Percentiles rank a stretch among this genome's conserved stretches.
phyloP scores from a whole-genome alignment of 2,797 vertebrate species.

The Cryptoprocta ferox region DNA sequence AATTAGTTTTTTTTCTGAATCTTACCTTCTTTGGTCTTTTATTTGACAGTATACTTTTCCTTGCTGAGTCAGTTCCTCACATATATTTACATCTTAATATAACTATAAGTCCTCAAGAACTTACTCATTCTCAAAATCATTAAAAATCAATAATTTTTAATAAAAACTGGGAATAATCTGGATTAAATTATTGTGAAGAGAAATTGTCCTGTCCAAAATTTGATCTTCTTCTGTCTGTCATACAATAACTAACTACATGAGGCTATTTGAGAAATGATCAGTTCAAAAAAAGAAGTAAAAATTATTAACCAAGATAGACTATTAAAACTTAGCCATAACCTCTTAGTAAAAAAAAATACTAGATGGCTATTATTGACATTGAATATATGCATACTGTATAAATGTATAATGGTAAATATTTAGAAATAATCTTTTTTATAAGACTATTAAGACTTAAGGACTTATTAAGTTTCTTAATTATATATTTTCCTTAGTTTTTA shows the following conservation, averaged over 20 bases:
- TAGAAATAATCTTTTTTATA: not conserved
- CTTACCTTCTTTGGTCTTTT: not conserved
- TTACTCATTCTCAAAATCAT: not conserved
- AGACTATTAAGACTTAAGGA: no score
- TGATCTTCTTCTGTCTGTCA: not conserved
- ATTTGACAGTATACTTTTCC: not conserved
- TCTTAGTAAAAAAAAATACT: not conserved
- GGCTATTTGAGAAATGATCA: not conserved
- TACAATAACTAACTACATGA: not conserved
- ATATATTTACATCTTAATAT: not conserved
- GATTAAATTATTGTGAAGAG: slow-evolving; percentile 16
- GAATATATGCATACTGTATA: not conserved
- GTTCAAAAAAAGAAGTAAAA: slow-evolving; percentile 28
- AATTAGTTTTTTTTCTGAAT: not conserved
- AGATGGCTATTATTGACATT: not conserved
- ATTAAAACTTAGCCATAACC: not conserved
- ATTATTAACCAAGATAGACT: not conserved
- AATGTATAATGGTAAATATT: not conserved
- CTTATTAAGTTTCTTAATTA: not conserved
- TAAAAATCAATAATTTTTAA: not conserved
- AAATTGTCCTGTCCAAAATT: not conserved
- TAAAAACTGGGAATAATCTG: not conserved
- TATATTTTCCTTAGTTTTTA: not conserved
- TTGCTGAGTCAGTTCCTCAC: not conserved
- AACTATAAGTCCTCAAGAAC: not conserved